phyloP scores from a whole-genome alignment of 1,140 invertebrate species.

The Cephus cinctus region DNA sequence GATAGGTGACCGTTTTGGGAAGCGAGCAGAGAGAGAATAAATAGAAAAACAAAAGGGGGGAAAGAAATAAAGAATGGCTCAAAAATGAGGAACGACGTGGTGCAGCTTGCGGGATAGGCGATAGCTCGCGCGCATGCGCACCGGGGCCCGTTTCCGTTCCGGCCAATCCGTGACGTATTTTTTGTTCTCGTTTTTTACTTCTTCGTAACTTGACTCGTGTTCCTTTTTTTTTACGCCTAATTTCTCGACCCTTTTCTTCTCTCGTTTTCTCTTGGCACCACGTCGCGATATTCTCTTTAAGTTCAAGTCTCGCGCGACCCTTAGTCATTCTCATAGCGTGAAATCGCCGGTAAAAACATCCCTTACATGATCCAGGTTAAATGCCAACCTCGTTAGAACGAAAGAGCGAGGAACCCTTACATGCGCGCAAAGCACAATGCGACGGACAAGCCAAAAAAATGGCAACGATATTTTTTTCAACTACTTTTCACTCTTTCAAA shows the following conservation, averaged over 20 bases:
- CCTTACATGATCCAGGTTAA: too few relatives aligned
- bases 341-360: too few relatives aligned
- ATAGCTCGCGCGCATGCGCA: neutral
- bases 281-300: constrained; percentile 3
- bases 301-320: constrained; percentile 2
- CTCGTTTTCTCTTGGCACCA: neutral
- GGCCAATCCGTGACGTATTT: neutral
- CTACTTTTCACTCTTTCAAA: too few relatives aligned
- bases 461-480: too few relatives aligned
- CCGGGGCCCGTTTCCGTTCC: neutral
- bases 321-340: too few relatives aligned
- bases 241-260: neutral
- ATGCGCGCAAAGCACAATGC: too few relatives aligned
- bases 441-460: too few relatives aligned
- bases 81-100: neutral
- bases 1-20: too few relatives aligned
- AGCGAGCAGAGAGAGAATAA: too few relatives aligned
- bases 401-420: too few relatives aligned
- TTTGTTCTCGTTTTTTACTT: too few relatives aligned
- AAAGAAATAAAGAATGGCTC: neutral
- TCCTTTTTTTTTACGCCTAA: neutral
- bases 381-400: too few relatives aligned
- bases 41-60: neutral
- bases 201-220: neutral
- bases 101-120: neutral